Base-by-base conservation (phyloP, 2,797 vertebrate genomes). In the Rousettus madagascariensis region DNA sequence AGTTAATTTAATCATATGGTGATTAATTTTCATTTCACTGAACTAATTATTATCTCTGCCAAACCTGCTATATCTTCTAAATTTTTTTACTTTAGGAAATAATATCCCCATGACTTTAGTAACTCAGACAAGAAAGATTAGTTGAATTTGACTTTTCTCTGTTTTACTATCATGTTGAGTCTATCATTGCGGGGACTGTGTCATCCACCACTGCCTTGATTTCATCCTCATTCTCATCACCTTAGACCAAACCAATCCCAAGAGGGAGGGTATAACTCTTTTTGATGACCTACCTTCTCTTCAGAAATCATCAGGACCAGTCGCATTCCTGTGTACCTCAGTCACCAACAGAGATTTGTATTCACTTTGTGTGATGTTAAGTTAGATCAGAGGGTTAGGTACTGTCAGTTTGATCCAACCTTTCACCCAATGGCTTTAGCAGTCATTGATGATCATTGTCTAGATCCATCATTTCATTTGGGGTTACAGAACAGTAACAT, bases 1-100 rank as follows among this genome's bases (percentile, higher is more conserved):
- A 91, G 51, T 91, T 96, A 86, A 95, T 86, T 89, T 92, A 86
- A 89, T 91, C 61, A 13, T 82, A 43, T 72, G 11, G 59, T 61
- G 89, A 78, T 51, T 78, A 69, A 72, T 91, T 78, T 83, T 85
- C 49, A 87, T 92, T 83, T 86, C 85, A 93, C 9, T 11, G 10
- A 94, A 93, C n/a, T 69, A 82, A 87, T 84, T 92, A 72, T 90
- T 93, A 87, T 77, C 41, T 55, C 66, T 79, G 51, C 84, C 68
- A 86, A 66, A 75, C 59, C 43, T 95, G 66, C n/a, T 77, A 17
- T 75, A 59, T 65, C 77, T 97, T 46, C 65, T 89, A 77, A 92
- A 38, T 55, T 55, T 86, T 86, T 53, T 68, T 82, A 20, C 65
- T 75, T 61, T 69, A 68, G 20, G 55, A 79, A 94, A 82, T 59